phyloP scores from a whole-genome alignment of 1,140 invertebrate species.

The Drosophila saltans region DNA sequence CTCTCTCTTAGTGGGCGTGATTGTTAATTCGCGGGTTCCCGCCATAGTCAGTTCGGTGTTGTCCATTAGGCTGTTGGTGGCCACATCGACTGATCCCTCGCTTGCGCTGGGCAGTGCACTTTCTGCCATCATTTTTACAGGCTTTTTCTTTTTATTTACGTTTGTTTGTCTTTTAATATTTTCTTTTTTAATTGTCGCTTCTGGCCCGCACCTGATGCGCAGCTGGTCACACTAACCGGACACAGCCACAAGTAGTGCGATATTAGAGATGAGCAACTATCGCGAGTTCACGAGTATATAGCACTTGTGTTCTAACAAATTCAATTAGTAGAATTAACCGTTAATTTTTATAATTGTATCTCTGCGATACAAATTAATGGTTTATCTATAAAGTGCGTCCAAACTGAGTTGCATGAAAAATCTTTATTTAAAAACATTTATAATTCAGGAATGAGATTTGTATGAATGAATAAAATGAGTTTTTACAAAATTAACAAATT shows the following conservation, averaged over 20 bases:
- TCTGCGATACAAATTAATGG: no score
- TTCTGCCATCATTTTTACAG: slow-evolving; percentile 49
- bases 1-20: slow-evolving; percentile 59
- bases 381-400: no score
- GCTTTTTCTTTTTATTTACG: background rate
- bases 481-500: slow-evolving; percentile 84
- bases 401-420: slow-evolving; percentile 28
- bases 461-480: slow-evolving; percentile 36
- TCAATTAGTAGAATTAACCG: no score
- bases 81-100: slow-evolving; percentile 48
- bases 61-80: slow-evolving; percentile 39
- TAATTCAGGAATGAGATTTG: slow-evolving; percentile 50
- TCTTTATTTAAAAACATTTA: slow-evolving; percentile 34
- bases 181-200: slow-evolving; percentile 10
- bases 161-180: slow-evolving; percentile 6
- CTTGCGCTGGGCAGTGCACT: slow-evolving; percentile 47
- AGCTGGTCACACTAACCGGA: slow-evolving; percentile 2
- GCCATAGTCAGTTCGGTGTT: slow-evolving; percentile 49
- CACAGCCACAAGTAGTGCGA: background rate
- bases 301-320: no score
- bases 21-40: slow-evolving; percentile 39
- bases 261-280: background rate
- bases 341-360: no score
- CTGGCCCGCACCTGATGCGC: background rate
- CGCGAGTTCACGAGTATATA: background rate